Evolutionary conservation across 2,113 vertebrate species (phyloP).

Genomic region (Oxyura jamaicensis): DNA sequence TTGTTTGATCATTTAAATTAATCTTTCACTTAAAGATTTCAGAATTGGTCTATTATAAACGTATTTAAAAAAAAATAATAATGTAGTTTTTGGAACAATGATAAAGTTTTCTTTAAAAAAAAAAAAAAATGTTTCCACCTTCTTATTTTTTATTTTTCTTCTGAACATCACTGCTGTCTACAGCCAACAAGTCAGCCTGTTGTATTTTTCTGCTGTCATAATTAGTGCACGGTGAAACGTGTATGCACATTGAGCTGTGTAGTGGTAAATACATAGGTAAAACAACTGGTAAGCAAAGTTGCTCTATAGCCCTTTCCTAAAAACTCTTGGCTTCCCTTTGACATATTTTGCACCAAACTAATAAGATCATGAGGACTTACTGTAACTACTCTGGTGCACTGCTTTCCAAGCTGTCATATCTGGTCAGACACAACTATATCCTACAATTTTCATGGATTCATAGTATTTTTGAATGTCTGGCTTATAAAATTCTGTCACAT

Average conservation of each 20-base stretch:
- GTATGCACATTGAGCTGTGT: not conserved
- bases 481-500: fast-evolving
- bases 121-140: not conserved
- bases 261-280: not conserved
- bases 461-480: not conserved
- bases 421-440: not conserved
- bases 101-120: not conserved
- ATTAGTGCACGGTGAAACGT: not conserved
- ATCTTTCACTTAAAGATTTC: not conserved
- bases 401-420: not conserved
- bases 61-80: too few relatives aligned
- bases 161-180: not conserved
- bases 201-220: not conserved
- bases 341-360: not conserved
- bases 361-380: not conserved
- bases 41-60: not conserved
- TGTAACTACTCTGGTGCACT: fast-evolving
- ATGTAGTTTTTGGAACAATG: not conserved
- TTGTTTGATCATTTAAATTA: not conserved
- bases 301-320: not conserved
- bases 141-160: not conserved
- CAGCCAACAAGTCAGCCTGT: not conserved
- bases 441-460: not conserved
- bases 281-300: not conserved
- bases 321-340: not conserved